Conservation (phyloP, 1,140 invertebrate genomes). For the Sinonovacula constricta region DNA sequence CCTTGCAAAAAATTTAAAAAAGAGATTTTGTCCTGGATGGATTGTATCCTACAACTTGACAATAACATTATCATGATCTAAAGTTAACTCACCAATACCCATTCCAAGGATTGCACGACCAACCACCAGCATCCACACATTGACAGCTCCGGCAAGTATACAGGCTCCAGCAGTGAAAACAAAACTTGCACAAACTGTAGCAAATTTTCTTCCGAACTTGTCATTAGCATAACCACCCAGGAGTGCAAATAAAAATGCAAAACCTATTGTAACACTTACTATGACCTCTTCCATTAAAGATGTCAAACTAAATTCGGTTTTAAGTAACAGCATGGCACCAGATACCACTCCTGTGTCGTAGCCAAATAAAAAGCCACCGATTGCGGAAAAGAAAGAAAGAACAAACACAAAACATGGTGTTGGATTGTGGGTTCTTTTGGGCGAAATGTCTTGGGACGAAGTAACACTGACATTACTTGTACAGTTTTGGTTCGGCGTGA, state of each 20-base stretch:
- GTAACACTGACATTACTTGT: background rate
- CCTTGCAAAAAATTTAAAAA: no score
- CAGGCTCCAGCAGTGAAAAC: slow-evolving; percentile 81
- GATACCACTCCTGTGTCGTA: slow-evolving; percentile 84
- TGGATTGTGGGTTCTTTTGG: no score
- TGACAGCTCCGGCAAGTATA: slow-evolving; percentile 79
- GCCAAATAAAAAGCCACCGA: slow-evolving; percentile 84
- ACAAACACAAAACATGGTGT: slow-evolving; percentile 77
- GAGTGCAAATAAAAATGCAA: slow-evolving; percentile 62
- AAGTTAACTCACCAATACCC: slow-evolving; percentile 81
- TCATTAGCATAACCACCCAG: slow-evolving; percentile 80
- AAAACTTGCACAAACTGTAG: slow-evolving; percentile 81
- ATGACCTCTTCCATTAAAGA: slow-evolving; percentile 79
- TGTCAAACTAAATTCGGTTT: slow-evolving; percentile 77
- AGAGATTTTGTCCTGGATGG: no score
- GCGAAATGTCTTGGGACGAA: background rate
- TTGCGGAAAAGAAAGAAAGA: slow-evolving; percentile 80
- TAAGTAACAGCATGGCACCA: slow-evolving; percentile 82
- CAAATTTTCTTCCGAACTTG: slow-evolving; percentile 80
- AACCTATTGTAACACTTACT: slow-evolving; percentile 78
- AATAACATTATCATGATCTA: no score
- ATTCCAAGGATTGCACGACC: slow-evolving; percentile 82
- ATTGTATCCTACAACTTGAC: no score
- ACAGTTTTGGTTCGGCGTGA: background rate
- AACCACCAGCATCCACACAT: slow-evolving; percentile 79